Base-by-base conservation (phyloP, 2,888 invertebrate genomes). In the Tenthredo scrophulariae region DNA sequence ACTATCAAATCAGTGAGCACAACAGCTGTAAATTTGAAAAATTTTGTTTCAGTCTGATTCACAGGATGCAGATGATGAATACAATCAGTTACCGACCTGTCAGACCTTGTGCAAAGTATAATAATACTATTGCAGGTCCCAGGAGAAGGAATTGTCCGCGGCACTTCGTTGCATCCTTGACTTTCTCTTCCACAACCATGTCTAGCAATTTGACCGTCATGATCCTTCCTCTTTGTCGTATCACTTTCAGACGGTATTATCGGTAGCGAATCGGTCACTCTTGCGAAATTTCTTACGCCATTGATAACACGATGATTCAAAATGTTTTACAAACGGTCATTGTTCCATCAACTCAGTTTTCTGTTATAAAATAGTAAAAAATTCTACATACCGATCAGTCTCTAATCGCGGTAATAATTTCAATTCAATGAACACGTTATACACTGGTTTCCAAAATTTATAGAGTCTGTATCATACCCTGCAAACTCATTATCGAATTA, bases 1-100 rank as follows among this genome's bases (percentile, higher is more conserved):
- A 97, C 92, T 82, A 97, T 93, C 87, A 97, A 94, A 92, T 97
- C 97, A 88, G 95, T 96, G 85, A 95, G 93, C 50, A 96, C 94
- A 83, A 94, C 94, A 67, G 94, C 96, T 96, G 90, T 85, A 94
- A 94, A 85, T 65, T 10, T 0, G 26, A 26, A n/a, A 18, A n/a
- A 54, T 15, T 13, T 54, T 5, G 15, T 54, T 54, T 54, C 6
- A 54, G 54, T 54, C 5, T 13, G 1, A 54, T 54, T 54, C n/a
- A 18, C 54, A 54, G 18, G 18, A 4, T n/a, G 18, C 6, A 54
- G 54, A n/a, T 18, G 2, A 54, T 13, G n/a, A 15, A 54, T 18
- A 15, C 6, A 10, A 54, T 54, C 18, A 54, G 54, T n/a, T n/a
- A 13, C 54, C 2, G 2, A 54, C 54, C 54, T 54, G 54, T 18